Evolutionary conservation across 2,113 vertebrate genomes (phyloP), one percentile per base, ranked within the genome.

Genomic region (Diadophis punctatus): DNA sequence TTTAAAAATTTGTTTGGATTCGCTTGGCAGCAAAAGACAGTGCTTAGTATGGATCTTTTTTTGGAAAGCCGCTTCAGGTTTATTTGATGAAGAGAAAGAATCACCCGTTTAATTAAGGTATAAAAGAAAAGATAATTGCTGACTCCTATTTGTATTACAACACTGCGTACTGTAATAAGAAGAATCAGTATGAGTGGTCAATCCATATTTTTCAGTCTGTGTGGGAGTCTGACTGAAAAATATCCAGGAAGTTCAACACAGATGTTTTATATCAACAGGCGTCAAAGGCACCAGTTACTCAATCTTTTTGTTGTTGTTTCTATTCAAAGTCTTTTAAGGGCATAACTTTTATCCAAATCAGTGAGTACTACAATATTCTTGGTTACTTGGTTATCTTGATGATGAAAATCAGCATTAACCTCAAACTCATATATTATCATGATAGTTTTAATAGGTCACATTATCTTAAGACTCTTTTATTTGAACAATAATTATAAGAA

Each of bases 211-310:
- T 96, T 93, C 86, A 86, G 95, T 93, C 90, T 90, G 97, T 94
- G 97, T 98, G 97, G 97, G 97, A 94, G 97, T 95, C 90, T 97
- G 96, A 96, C 95, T 95, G 87, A 48, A 96, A 80, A 96, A 96
- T 95, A 96, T 96, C 96, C 97, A 97, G 96, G 97, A 97, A 97
- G 96, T 95, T 93, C 91, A 95, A 53, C 96, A 93, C 98, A 98
- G 98, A 97, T 98, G 98, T 97, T 98, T 97, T 96, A 93, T 97
- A 96, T 98, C 97, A 97, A 96, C 95, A 97, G 97, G 97, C 94
- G 46, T 53, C 97, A 97, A 97, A 97, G 96, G 93, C 96, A 97
- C 96, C 95, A 93, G 96, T 97, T 96, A 94, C 95, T 95, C 94
- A 97, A 97, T 97, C 96, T 94, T 91, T 96, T 95, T 96, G 9